Evolutionary conservation across 1,140 invertebrate species (phyloP).

Genomic region (Microplitis demolitor): DNA sequence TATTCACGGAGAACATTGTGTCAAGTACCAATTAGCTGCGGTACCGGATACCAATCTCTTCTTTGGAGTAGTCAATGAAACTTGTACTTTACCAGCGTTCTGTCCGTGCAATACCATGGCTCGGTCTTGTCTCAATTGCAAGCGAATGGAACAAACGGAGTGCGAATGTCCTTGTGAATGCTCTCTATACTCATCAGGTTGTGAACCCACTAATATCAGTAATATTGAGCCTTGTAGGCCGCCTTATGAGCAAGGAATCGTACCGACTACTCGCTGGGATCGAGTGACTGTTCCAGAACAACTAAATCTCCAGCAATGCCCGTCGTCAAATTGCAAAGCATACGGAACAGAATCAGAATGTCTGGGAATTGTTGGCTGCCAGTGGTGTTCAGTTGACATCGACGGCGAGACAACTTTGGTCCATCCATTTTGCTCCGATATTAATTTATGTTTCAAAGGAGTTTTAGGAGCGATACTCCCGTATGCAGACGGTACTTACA

Average conservation of each 20-base stretch:
- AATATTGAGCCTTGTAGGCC: conserved; percentile 45
- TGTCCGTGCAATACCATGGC: conserved; percentile 92
- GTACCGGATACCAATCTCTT: conserved; percentile 87
- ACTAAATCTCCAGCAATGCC: conserved; percentile 54
- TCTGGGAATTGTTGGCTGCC: conserved; percentile 84
- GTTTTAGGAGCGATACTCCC: conserved; percentile 81
- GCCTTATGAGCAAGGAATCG: conserved; percentile 53
- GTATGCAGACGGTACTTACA: conserved; percentile 73
- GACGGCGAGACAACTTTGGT: conserved; percentile 72
- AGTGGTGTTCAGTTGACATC: conserved; percentile 85
- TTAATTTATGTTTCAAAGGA: conserved; percentile 84
- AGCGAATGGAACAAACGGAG: conserved; percentile 91
- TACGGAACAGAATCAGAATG: conserved; percentile 77
- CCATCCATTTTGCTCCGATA: conserved; percentile 78
- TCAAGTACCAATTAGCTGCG: conserved; percentile 84
- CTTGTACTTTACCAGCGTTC: conserved; percentile 81
- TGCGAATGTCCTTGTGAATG: conserved; percentile 97
- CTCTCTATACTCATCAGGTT: conserved; percentile 69
- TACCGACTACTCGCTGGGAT: neutral
- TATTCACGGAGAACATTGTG: conserved; percentile 86
- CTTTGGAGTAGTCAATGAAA: conserved; percentile 82
- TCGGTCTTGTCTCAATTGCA: conserved; percentile 87
- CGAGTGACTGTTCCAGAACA: neutral
- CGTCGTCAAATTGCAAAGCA: conserved; percentile 80
- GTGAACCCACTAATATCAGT: conserved; percentile 51